A percentile compares a stretch with the other conserved stretches of the same genome.
phyloP scores from a whole-genome alignment of 2,797 vertebrate genomes.

The Clarias platycephalus region DNA sequence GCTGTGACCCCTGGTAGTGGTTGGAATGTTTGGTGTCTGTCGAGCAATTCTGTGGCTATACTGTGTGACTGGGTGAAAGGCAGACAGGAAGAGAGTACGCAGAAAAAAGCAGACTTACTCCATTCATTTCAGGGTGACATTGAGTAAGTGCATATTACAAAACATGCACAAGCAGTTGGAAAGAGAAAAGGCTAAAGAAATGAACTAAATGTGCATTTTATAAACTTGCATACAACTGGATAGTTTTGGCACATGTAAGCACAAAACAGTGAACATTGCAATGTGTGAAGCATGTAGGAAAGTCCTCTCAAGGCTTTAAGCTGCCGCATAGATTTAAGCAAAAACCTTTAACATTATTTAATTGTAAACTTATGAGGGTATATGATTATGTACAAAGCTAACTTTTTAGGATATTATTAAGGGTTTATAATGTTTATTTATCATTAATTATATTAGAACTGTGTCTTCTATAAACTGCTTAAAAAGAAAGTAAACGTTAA shows the following conservation, averaged over 20 bases:
- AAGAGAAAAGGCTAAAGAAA: neutral
- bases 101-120: neutral
- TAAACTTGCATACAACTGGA: neutral
- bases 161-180: conserved; percentile 13
- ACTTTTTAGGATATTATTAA: neutral
- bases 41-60: neutral
- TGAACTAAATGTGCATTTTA: neutral
- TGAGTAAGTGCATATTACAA: conserved; percentile 4
- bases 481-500: conserved; percentile 18
- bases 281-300: neutral
- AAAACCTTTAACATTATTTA: neutral
- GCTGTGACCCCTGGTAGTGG: neutral
- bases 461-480: conserved; percentile 2
- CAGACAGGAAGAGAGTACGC: conserved; percentile 7
- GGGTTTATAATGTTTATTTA: neutral
- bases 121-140: neutral
- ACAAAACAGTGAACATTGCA: neutral
- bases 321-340: neutral
- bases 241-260: neutral
- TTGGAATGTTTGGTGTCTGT: neutral
- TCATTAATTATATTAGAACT: neutral
- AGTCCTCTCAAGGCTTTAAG: no score
- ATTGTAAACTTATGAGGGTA: neutral
- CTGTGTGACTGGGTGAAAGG: neutral
- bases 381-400: neutral